Base-by-base conservation (phyloP, 1,140 invertebrate genomes). In the Ericerus pela region DNA sequence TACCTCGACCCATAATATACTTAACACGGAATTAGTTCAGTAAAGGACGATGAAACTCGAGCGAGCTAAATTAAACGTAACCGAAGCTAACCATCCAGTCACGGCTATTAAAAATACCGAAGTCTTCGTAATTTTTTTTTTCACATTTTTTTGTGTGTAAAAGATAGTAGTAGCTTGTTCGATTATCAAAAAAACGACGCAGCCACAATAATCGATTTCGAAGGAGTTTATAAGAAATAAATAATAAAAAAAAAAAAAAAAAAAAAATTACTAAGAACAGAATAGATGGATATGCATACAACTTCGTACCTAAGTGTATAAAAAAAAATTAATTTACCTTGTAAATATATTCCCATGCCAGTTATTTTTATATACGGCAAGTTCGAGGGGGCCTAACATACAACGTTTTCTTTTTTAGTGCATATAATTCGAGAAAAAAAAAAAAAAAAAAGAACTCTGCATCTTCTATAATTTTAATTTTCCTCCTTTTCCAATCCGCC, bases 31-130 rank as follows among this genome's bases (percentile, higher is more conserved):
- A n/a, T n/a, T n/a, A n/a, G n/a, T n/a, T n/a, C n/a, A 16, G 37
- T 41, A 41, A 5, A 41, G 16, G 14, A 4, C 41, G 20, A 47
- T 24, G 41, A 47, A 47, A 47, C 22, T 18, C 41, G 41, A 47
- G 20, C 41, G 41, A 47, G 11, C 41, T 47, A 47, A 47, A 47
- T 47, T 47, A 47, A 47, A 47, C 41, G 41, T 47, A 47, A 47
- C 41, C 41, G 41, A 47, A 22, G 41, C 41, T 14, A 47, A 47
- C 41, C 20, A 47, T 24, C 20, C 26, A 47, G 41, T 47, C 41
- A 47, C 26, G 41, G 41, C 41, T 47, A 47, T 47, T 47, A 47
- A 47, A 47, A 47, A 47, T 47, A 47, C 41, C 41, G 26, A 47
- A 47, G 20, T 47, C 4, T 38, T 24, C 26, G n/a, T n/a, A n/a